phyloP scores from a whole-genome alignment of 1,140 invertebrate species.

The Calycopis cecrops region DNA sequence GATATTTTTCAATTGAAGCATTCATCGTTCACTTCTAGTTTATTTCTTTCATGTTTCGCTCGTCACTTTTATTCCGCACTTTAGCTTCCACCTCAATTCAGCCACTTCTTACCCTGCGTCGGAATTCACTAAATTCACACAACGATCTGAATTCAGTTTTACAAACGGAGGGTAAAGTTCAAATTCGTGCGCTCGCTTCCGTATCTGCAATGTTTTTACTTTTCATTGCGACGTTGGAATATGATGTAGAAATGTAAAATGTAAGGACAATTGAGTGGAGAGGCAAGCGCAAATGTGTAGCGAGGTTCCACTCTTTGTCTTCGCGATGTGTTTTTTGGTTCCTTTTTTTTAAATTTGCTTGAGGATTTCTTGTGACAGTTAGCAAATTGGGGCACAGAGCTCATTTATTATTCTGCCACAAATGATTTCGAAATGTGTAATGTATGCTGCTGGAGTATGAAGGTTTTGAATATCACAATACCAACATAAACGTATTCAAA shows the following conservation, averaged over 20 bases:
- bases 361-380: constrained; percentile 7
- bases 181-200: constrained; percentile 15
- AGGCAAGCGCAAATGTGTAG: constrained; percentile 54
- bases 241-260: constrained; percentile 71
- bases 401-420: not conserved
- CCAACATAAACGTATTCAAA: no score
- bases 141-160: constrained; percentile 25
- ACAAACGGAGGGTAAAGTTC: constrained; percentile 17
- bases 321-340: constrained; percentile 30
- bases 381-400: constrained; percentile 1
- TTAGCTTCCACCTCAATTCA: constrained; percentile 65
- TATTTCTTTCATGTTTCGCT: constrained; percentile 54
- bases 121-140: constrained; percentile 47
- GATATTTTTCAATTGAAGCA: constrained; percentile 16
- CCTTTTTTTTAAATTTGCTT: constrained; percentile 34
- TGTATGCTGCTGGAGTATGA: not conserved
- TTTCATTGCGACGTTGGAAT: constrained; percentile 67
- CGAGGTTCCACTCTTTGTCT: constrained; percentile 45
- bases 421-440: constrained; percentile 3
- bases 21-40: constrained; percentile 47
- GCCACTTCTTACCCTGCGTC: constrained; percentile 61
- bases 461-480: no score
- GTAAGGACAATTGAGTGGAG: constrained; percentile 66
- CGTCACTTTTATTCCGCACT: constrained; percentile 69
- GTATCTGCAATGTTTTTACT: constrained; percentile 66